Evolutionary conservation across 2,888 invertebrate species (phyloP).

Genomic region (Lasius fuliginosus): DNA sequence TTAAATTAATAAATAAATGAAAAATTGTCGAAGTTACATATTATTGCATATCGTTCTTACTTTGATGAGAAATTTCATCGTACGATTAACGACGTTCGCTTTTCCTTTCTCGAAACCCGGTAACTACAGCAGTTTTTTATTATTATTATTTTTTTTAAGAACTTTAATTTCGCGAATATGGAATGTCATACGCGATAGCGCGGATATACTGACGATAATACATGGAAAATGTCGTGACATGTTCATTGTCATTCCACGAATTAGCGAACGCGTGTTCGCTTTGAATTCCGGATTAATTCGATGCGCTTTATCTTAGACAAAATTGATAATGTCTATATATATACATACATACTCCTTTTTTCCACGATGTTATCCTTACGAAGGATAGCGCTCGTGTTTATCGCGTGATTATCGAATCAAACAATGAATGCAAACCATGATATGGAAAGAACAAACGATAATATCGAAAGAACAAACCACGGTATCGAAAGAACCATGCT

Average conservation of each 20-base stretch:
- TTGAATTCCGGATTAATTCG: conserved; percentile 39
- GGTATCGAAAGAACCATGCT: no score
- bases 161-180: conserved; percentile 43
- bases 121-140: conserved; percentile 1
- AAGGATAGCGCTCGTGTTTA: no score
- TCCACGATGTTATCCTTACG: no score
- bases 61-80: conserved; percentile 26
- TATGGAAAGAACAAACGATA: no score
- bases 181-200: conserved; percentile 41
- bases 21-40: conserved; percentile 48
- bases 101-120: conserved; percentile 7
- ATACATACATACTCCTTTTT: no score
- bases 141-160: neutral
- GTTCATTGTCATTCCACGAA: conserved; percentile 43
- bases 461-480: no score
- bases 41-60: conserved; percentile 41
- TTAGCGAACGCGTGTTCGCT: conserved; percentile 42
- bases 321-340: neutral
- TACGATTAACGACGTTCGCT: conserved; percentile 21
- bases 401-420: no score
- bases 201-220: conserved; percentile 50
- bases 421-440: no score
- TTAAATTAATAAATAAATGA: conserved; percentile 60
- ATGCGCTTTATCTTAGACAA: conserved; percentile 8
- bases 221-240: conserved; percentile 57